These are phyloP conservation scores for Hypotaenidia okinawae DNA, from an alignment of 2,797 vertebrate species.

Conservation along the genomic window DNA sequence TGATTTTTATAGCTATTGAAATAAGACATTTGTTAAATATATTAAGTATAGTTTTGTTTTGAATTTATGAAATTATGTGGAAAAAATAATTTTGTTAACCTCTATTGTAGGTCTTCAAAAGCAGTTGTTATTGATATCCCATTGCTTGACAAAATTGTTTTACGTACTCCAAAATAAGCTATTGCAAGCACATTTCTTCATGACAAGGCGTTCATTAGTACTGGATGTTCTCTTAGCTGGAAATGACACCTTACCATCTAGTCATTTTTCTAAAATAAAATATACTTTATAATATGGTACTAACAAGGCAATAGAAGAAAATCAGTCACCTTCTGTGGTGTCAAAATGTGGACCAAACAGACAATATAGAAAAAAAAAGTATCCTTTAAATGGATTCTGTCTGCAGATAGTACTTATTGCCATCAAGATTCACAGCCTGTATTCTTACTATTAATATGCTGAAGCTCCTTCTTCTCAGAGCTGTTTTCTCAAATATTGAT, in stretches of 20 bases:
- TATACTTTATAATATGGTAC: not conserved
- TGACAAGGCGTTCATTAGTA: slow-evolving; percentile 55
- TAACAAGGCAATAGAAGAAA: not conserved
- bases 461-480: not conserved
- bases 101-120: not conserved
- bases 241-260: slow-evolving; percentile 36
- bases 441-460: not conserved
- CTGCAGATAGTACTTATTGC: not conserved
- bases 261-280: slow-evolving; percentile 32
- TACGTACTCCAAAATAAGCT: slow-evolving; percentile 26
- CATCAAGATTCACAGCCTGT: not conserved
- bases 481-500: not conserved
- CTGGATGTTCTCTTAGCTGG: slow-evolving; percentile 4
- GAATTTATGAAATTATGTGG: not conserved
- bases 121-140: not conserved
- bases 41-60: not conserved
- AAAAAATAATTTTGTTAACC: not conserved
- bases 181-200: slow-evolving; percentile 42
- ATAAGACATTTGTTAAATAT: not conserved
- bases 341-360: slow-evolving; percentile 4
- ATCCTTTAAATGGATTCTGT: not conserved
- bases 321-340: not conserved
- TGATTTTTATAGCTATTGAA: not conserved
- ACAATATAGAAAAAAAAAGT: not conserved
- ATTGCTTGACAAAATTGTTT: slow-evolving; percentile 36